A percentile compares a stretch with the other conserved stretches of the same genome.
These are phyloP conservation scores for Aporophyla lueneburgensis DNA, from an alignment of 2,888 invertebrate genomes.

Conservation along the genomic window DNA sequence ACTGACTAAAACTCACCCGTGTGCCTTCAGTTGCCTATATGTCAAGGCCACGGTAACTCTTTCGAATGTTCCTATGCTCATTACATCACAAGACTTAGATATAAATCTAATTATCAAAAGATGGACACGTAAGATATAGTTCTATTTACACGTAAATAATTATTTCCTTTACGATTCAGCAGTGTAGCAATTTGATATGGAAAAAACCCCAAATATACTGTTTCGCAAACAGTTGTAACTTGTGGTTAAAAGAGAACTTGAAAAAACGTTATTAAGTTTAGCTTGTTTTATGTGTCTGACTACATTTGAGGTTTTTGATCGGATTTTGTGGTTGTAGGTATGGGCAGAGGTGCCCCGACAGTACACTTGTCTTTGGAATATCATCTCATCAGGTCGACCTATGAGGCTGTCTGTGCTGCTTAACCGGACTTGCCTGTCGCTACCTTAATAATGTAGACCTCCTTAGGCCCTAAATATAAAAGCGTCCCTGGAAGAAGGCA, in stretches of 20 bases:
- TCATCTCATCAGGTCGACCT: too few species aligned
- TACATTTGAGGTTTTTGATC: neutral
- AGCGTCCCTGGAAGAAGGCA: too few species aligned
- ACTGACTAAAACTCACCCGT: too few species aligned
- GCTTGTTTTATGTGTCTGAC: neutral
- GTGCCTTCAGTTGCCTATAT: too few species aligned
- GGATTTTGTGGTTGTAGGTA: neutral
- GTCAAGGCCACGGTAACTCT: too few species aligned
- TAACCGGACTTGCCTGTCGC: too few species aligned
- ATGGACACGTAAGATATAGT: conserved; percentile 12
- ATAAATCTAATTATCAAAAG: conserved; percentile 1
- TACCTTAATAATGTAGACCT: too few species aligned
- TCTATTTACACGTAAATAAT: conserved; percentile 16
- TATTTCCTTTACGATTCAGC: conserved; percentile 18
- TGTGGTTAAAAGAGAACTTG: neutral
- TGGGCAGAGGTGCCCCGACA: too few species aligned
- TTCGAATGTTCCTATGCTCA: neutral
- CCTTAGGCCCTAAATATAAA: too few species aligned
- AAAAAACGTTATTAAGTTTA: neutral
- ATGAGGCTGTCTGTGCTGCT: too few species aligned
- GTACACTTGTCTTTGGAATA: too few species aligned
- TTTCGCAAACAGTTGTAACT: conserved; percentile 17
- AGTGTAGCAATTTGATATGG: conserved; percentile 28
- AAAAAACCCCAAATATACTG: conserved; percentile 29
- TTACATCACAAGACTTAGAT: neutral